Conservation (phyloP, 2,797 vertebrate genomes). For the Alcedo quadribrachys region DNA sequence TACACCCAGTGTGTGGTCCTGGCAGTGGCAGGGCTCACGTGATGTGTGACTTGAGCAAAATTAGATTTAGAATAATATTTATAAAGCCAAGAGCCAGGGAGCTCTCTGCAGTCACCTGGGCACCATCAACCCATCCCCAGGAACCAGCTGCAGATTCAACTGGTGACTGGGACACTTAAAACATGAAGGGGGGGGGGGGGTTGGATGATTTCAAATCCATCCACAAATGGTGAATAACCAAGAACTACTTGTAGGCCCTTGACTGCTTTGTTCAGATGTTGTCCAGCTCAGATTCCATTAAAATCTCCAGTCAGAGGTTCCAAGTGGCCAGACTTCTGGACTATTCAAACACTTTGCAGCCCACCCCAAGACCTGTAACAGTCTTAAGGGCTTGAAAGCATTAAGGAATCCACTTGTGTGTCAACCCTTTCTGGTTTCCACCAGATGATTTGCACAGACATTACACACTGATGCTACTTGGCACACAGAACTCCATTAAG, state of each 20-base stretch:
- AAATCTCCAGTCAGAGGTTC: neutral
- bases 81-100: constrained; percentile 21
- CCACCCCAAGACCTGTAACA: neutral
- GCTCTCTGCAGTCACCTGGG: constrained; percentile 51
- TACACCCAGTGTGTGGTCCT: constrained; percentile 43
- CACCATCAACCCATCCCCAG: constrained; percentile 43
- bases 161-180: constrained; percentile 24
- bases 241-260: neutral
- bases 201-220: too few species aligned
- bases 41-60: constrained; percentile 42
- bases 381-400: neutral
- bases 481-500: constrained; percentile 38
- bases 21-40: neutral
- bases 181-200: neutral
- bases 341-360: neutral
- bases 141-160: constrained; percentile 18
- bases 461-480: neutral
- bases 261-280: neutral
- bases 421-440: neutral
- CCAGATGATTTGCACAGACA: constrained; percentile 10
- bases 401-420: neutral
- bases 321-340: neutral
- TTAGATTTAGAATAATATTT: constrained; percentile 52
- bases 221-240: neutral
- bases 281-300: neutral